Evolutionary conservation across 2,797 vertebrate genomes (phyloP).

Genomic region (Sphenopsis melanotis): DNA sequence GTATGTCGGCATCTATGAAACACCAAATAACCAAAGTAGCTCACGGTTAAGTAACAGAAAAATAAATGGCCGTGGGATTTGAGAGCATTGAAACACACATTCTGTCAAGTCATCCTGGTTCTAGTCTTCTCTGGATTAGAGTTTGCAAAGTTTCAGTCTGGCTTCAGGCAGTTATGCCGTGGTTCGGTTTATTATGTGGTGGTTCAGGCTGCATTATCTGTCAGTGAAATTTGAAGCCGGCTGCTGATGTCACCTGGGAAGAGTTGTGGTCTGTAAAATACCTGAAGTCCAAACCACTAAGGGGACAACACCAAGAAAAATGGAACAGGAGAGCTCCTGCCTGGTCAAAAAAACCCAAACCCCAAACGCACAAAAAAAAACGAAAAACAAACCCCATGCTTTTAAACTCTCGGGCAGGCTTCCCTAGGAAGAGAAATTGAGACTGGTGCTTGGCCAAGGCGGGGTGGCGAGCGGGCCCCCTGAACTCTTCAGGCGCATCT

Average conservation of each 20-base stretch:
- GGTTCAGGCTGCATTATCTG: background rate
- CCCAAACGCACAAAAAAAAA: background rate
- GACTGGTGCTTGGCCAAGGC: background rate
- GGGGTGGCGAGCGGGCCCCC: background rate
- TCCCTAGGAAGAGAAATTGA: background rate
- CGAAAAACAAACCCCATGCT: background rate
- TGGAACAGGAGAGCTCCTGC: background rate
- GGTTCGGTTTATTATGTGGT: background rate
- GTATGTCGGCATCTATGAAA: fast-evolving
- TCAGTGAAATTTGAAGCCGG: background rate
- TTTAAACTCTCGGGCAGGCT: background rate
- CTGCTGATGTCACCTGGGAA: background rate
- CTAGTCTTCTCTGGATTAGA: background rate
- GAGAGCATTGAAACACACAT: background rate
- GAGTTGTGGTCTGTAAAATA: background rate
- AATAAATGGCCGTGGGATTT: background rate
- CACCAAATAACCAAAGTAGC: background rate
- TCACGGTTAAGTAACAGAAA: background rate
- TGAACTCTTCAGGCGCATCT: background rate
- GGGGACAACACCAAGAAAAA: background rate
- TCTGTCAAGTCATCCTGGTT: background rate
- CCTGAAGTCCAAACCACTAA: background rate
- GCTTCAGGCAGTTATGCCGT: fast-evolving
- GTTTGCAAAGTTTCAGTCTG: slow-evolving; percentile 1
- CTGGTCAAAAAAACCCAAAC: background rate